Conservation (phyloP, 2,888 invertebrate genomes). For the Ptilodon capucinus region DNA sequence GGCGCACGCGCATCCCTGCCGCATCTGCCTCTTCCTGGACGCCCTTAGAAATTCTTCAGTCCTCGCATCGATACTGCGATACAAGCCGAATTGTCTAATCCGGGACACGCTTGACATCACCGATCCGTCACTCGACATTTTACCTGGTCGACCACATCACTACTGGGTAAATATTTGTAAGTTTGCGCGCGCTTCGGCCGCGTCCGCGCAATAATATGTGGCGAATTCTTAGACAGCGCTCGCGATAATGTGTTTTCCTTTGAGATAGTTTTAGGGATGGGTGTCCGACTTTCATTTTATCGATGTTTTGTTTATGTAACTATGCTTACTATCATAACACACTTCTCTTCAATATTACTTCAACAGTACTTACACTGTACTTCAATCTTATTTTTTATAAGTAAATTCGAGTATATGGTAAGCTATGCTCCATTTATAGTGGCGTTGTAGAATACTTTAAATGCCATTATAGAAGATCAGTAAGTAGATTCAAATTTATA, state of each 20-base stretch:
- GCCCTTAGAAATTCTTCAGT: constrained; percentile 71
- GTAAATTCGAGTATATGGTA: too few relatives aligned
- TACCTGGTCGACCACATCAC: constrained; percentile 54
- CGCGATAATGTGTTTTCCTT: constrained; percentile 59
- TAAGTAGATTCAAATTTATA: too few relatives aligned
- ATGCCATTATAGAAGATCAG: too few relatives aligned
- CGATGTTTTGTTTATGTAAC: constrained; percentile 3
- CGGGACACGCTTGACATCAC: constrained; percentile 51
- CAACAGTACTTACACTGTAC: too few relatives aligned
- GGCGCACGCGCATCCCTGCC: constrained; percentile 73
- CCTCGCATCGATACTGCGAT: constrained; percentile 67
- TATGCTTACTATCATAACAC: too few relatives aligned
- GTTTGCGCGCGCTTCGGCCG: constrained; percentile 41
- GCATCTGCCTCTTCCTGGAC: constrained; percentile 66
- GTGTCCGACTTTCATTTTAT: constrained; percentile 34
- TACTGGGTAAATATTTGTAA: constrained; percentile 31
- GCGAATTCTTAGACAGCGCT: constrained; percentile 50
- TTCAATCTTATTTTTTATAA: too few relatives aligned
- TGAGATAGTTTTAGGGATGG: constrained; percentile 55
- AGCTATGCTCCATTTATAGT: too few relatives aligned
- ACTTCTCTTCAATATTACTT: too few relatives aligned
- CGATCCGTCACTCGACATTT: constrained; percentile 68
- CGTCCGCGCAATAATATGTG: constrained; percentile 55
- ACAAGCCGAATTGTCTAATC: constrained; percentile 68
- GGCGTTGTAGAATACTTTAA: too few relatives aligned